Evolutionary conservation across 2,113 vertebrate species (phyloP), one percentile per base, ranked within the genome.

Genomic region (Ovis canadensis): DNA sequence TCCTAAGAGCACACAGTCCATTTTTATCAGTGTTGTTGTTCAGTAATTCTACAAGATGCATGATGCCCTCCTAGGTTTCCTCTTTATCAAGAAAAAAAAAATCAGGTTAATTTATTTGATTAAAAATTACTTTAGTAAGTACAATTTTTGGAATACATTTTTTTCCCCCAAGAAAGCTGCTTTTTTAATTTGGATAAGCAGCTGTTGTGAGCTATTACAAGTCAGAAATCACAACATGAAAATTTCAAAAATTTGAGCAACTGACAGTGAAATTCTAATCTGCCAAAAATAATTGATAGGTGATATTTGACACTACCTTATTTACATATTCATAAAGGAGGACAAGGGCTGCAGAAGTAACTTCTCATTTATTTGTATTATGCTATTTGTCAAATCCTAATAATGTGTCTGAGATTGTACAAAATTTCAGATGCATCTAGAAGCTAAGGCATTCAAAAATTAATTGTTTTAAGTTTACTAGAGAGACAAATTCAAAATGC

Each of bases 311-410:
- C 19, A 71, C 6, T 80, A 23, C 2, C 13, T 97, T 11, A 71
- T 78, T 97, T 95, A 83, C n/a, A 90, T 94, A 87, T 78, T 88
- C 43, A 96, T 86, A 92, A 94, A 91, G 6, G 4, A 87, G 88
- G 54, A 3, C 6, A n/a, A 64, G 17, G 40, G 31, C 17, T 83
- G 2, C 17, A 36, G 64, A 31, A 50, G 40, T 4, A 74, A 3
- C 40, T 96, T 88, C 27, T 5, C 6, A 77, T 83, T 86, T 82
- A 36, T 50, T 77, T 11, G 7, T 84, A 10, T 54, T 77, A 60
- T 19, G 2, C 45, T 57, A 12, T 88, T 29, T 45, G 29, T 94
- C 60, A 90, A n/a, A 87, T 67, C 3, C 7, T 71, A 97, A 74
- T 88, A 92, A 88, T 40, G 15, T 27, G 4, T 84, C 45, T 90